Evolutionary conservation across 2,113 vertebrate genomes (phyloP).

Genomic region (Mus spicilegus): DNA sequence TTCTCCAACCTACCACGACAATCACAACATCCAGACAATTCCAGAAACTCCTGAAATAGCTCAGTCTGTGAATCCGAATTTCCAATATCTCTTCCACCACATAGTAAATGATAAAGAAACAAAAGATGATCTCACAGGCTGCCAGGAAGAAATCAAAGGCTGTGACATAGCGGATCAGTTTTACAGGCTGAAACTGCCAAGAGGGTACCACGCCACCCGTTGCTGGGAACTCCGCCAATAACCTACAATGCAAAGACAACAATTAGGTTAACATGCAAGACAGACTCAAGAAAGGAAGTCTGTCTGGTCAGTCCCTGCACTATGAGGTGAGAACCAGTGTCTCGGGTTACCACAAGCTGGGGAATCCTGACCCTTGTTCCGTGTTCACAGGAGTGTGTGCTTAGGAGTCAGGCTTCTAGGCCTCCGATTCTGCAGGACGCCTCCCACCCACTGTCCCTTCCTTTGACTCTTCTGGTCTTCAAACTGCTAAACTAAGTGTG

Average conservation of each 20-base stretch:
- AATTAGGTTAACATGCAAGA: not conserved
- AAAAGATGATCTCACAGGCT: constrained; percentile 95
- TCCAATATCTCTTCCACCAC: constrained; percentile 96
- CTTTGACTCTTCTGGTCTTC: not conserved
- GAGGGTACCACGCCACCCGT: constrained; percentile 95
- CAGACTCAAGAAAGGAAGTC: not conserved
- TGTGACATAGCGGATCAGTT: constrained; percentile 92
- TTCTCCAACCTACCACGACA: constrained; percentile 88
- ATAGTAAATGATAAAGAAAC: constrained; percentile 97
- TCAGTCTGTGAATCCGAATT: constrained; percentile 94
- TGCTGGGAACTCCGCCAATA: constrained; percentile 96
- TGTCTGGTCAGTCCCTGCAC: not conserved
- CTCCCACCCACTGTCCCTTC: not conserved
- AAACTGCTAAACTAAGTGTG: not conserved
- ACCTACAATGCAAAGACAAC: constrained; percentile 85
- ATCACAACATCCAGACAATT: constrained; percentile 97
- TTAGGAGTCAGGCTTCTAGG: not conserved
- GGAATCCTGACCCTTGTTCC: too few species aligned
- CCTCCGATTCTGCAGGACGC: not conserved
- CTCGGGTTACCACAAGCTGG: not conserved
- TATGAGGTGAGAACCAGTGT: not conserved
- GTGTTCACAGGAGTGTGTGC: not conserved
- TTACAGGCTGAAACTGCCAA: constrained; percentile 97
- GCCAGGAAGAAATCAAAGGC: constrained; percentile 96
- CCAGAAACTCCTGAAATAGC: constrained; percentile 97